Evolutionary conservation across 2,113 vertebrate genomes (phyloP).

Genomic region (Centrocercus urophasianus): DNA sequence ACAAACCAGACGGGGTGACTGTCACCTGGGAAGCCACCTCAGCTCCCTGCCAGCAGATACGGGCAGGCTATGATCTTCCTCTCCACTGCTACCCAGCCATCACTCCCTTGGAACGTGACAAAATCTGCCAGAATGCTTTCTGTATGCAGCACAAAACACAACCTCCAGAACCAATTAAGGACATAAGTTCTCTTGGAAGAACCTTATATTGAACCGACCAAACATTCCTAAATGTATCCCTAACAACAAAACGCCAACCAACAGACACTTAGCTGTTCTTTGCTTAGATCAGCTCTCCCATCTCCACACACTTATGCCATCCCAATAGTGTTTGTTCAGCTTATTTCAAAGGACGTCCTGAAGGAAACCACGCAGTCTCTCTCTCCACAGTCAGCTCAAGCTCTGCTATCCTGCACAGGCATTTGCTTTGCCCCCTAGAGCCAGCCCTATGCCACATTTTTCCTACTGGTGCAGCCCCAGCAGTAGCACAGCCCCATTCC

Average conservation of each 20-base stretch:
- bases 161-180: not conserved
- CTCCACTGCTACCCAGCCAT: not conserved
- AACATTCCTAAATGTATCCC: not conserved
- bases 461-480: rapidly evolving
- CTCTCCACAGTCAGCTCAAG: not conserved
- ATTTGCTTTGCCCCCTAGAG: not conserved
- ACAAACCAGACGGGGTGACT: not conserved
- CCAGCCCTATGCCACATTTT: not conserved
- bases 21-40: not conserved
- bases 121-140: not conserved
- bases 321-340: conserved; percentile 12
- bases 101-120: not conserved
- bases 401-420: not conserved
- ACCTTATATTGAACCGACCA: not conserved
- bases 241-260: not conserved
- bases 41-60: not conserved
- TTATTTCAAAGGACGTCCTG: not conserved
- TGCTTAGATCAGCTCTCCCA: conserved; percentile 42
- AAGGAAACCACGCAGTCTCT: not conserved
- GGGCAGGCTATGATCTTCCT: not conserved
- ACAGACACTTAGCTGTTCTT: not conserved
- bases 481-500: not conserved
- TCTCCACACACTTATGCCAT: not conserved
- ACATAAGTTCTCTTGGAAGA: not conserved
- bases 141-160: not conserved